Evolutionary conservation across 1,140 invertebrate species (phyloP), one percentile per base, ranked within the genome.

Genomic region (Gryon sp.): DNA sequence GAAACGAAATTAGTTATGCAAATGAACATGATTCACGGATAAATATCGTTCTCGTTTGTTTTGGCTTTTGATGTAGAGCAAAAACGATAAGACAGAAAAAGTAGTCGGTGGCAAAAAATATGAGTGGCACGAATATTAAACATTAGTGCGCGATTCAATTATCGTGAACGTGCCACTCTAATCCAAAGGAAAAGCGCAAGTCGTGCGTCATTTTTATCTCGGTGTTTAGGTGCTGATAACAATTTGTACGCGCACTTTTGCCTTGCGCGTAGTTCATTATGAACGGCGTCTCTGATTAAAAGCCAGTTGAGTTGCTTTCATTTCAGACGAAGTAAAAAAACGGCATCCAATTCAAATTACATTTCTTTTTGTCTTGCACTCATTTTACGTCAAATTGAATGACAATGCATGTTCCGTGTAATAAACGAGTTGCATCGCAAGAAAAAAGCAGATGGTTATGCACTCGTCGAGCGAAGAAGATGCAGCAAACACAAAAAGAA

Each of bases 371-470:
- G 38, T 30, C 5, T 19, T 3, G 40, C 6, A 7, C n/a, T 9
- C 14, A 12, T 15, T 65, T 32, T 5, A 43, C 26, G 36, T 43
- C 36, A 45, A 45, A 45, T 16, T 18, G 32, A 41, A 69, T 50
- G 53, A 69, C 65, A 69, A 69, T 59, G 52, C 63, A 48, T 48
- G 15, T 57, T 57, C 11, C 12, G 22, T 22, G 43, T 40, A 40
- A 57, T 68, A 68, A 68, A 68, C 32, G 52, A 65, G 52, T n/a
- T n/a, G 18, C 11, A 5, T 3, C 18, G 24, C 20, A 69, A n/a
- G n/a, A n/a, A 69, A 19, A 59, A 69, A 28, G 20, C 53, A 60
- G 38, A 60, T 45, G 63, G 32, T 40, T n/a, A n/a, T 2, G 30
- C 20, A 11, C 18, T 22, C 20, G 14, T 12, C 12, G 26, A 16